Conservation (phyloP, 2,113 vertebrate species). For the Vanacampus margaritifer region DNA sequence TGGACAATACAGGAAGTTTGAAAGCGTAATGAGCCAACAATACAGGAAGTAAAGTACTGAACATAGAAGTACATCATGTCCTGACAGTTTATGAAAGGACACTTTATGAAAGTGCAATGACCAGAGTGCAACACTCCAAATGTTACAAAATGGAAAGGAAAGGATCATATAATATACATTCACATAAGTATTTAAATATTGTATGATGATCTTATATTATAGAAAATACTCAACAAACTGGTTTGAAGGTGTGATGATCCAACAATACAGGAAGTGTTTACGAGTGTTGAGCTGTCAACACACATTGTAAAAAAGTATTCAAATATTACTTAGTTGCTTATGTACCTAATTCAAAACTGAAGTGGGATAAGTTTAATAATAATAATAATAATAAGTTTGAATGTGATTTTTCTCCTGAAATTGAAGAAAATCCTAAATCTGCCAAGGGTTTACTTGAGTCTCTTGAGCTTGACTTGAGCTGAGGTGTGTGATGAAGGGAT, state of each 20-base stretch:
- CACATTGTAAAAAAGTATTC: too few relatives aligned
- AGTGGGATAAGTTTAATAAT: too few relatives aligned
- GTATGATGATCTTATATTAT: not conserved
- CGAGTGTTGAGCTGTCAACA: not conserved
- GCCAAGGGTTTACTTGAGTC: not conserved
- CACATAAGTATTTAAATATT: not conserved
- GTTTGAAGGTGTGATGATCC: not conserved
- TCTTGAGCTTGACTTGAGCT: not conserved
- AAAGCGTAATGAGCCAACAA: not conserved
- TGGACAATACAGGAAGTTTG: not conserved
- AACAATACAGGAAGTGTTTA: not conserved
- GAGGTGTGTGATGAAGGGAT: not conserved
- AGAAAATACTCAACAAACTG: too few relatives aligned
- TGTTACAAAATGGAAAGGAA: not conserved
- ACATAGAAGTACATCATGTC: not conserved
- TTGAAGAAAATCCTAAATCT: not conserved
- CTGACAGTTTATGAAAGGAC: not conserved
- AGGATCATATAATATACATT: not conserved
- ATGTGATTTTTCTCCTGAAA: not conserved
- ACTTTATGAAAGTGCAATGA: too few relatives aligned
- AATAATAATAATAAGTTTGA: not conserved
- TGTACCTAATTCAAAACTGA: too few relatives aligned
- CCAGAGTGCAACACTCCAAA: not conserved
- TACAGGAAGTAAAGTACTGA: not conserved
- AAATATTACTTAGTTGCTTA: too few relatives aligned